A percentile compares a stretch with the other conserved stretches of the same genome.
Evolutionary conservation across 2,888 invertebrate genomes (phyloP).

Genomic region (Aplocera efformata): DNA sequence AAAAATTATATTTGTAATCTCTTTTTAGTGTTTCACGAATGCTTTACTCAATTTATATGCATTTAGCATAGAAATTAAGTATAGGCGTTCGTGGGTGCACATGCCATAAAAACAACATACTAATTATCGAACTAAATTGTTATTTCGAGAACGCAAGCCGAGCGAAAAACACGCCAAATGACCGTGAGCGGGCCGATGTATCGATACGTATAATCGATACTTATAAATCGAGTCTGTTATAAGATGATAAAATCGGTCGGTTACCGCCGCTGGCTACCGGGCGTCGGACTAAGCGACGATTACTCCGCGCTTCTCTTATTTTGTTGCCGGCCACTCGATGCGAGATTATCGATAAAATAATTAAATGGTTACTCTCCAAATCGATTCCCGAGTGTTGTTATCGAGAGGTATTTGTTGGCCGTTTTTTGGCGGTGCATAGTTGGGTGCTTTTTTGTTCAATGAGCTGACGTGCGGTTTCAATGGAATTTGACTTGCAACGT

Average conservation of each 20-base stretch:
- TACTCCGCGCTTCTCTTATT: slow-evolving; percentile 72
- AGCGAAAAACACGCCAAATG: slow-evolving; percentile 66
- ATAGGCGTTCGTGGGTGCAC: neutral
- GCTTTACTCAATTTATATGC: slow-evolving; percentile 9
- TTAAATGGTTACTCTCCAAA: slow-evolving; percentile 81
- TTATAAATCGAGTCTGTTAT: slow-evolving; percentile 79
- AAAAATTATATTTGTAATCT: no score
- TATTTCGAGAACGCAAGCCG: slow-evolving; percentile 42
- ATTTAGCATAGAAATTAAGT: slow-evolving; percentile 8
- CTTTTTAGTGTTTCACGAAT: no score
- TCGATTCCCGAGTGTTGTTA: slow-evolving; percentile 80
- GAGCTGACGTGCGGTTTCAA: neutral
- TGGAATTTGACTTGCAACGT: no score
- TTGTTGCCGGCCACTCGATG: slow-evolving; percentile 62
- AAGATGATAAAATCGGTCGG: slow-evolving; percentile 76
- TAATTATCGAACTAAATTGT: slow-evolving; percentile 52
- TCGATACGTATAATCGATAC: slow-evolving; percentile 78
- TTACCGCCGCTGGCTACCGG: slow-evolving; percentile 76
- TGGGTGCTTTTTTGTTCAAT: slow-evolving; percentile 16
- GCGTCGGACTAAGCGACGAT: slow-evolving; percentile 77
- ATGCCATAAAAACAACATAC: slow-evolving; percentile 34
- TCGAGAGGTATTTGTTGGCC: slow-evolving; percentile 71
- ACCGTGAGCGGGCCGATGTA: slow-evolving; percentile 70
- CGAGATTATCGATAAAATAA: slow-evolving; percentile 81
- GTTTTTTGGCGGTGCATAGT: slow-evolving; percentile 66